Base-by-base conservation (phyloP, 2,888 invertebrate species). In the Drosophila mercatorum region DNA sequence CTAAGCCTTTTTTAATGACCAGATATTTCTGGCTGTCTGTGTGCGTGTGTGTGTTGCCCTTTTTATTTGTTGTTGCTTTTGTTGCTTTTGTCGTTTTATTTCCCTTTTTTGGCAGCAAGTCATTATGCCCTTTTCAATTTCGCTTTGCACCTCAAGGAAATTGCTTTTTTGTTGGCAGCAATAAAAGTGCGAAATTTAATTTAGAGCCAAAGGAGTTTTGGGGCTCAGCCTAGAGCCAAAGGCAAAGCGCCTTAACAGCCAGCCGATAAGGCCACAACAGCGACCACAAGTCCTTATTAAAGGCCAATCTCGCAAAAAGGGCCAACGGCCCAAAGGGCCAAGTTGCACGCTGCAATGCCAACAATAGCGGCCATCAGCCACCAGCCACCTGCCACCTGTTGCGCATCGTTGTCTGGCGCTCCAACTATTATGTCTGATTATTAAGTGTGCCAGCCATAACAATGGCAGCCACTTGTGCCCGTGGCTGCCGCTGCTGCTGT, bases 81-180 rank as follows among this genome's bases (percentile, higher is more conserved):
- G 52, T 53, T 55, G n/a, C n/a, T 17, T 17, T 17, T 17, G 17
- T 26, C 14, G 14, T 38, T 66, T 41, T 55, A 14, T 47, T 28
- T 40, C 7, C 14, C 22, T 40, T 44, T 52, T 65, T 6, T 72
- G 63, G 67, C 44, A 61, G 66, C 75, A 75, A 75, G 82, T 85
- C 85, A 85, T 88, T 83, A 88, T 88, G 86, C 64, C 75, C 60
- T 83, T 89, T 86, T 79, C 89, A 89, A 83, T 85, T 84, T 88
- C 66, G 51, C 59, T 84, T 84, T 76, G 60, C 89, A 84, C 85
- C 88, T 81, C 60, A 65, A 81, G 85, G 76, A 89, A 84, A 84
- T 89, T 87, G 75, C 81, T 68, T 87, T 83, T 83, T 83, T 83
- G 81, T 69, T 72, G 68, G 67, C 11, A 53, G 80, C 85, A 81